Base-by-base conservation (phyloP, 2,113 vertebrate species). In the Cheilinus undulatus region DNA sequence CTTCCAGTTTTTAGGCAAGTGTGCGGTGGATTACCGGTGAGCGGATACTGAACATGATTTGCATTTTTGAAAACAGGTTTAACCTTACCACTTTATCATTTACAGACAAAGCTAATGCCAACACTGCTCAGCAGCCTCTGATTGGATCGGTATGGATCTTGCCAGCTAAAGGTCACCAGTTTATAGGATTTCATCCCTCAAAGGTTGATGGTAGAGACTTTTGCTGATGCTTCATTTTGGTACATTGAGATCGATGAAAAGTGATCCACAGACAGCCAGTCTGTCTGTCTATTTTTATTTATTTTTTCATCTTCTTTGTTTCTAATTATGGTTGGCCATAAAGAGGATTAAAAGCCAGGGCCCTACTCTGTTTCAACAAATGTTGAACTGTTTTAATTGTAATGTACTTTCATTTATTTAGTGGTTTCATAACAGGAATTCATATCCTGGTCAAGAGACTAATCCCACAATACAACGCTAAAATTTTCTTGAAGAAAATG, bases 81-180 rank as follows among this genome's bases (percentile, higher is more conserved):
- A 75, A 77, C 65, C 69, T 68, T 62, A 34, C 11, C 17, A 71
- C 79, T 70, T 40, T 80, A 79, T 87, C 71, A 80, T 86, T 86
- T 70, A 80, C 82, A 69, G 70, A 72, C 56, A 45, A 12, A 59
- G 26, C n/a, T 30, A 43, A 1, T 70, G 75, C 68, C 65, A 80
- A 40, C 28, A 20, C 0, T 50, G 58, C 69, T 74, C 24, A 69
- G 42, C 50, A 14, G 79, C 69, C 67, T 53, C 45, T 78, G 43
- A 89, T 78, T 67, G 61, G 81, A 83, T 82, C 51, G 22, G 30
- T 42, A 26, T 46, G 56, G 22, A 51, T 66, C 2, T 5, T n/a
- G 7, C 53, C 69, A 50, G 46, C 7, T 5, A 27, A 66, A 61
- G 63, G 62, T 84, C 71, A 64, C 36, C 10, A 3, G 49, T 82